Percentiles rank a stretch among this genome's conserved stretches.
Evolutionary conservation across 1,140 invertebrate species (phyloP).

Genomic region (Lasioglossum baleicum): DNA sequence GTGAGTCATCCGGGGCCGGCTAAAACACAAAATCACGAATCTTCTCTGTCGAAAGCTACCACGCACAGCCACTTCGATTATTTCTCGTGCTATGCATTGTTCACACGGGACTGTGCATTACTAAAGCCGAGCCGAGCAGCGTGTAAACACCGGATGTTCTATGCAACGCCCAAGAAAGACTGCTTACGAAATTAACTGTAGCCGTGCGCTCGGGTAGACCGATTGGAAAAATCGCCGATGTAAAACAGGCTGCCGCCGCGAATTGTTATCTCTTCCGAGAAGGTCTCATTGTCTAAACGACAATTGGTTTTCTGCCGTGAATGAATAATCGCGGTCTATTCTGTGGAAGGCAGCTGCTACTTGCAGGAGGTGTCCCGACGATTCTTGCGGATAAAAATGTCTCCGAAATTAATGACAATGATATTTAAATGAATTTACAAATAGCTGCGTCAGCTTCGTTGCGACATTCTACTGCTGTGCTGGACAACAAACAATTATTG

Average conservation of each 20-base stretch:
- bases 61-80: neutral
- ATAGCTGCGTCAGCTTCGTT: too few species aligned
- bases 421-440: too few species aligned
- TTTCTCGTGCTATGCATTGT: conserved; percentile 15
- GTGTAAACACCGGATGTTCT: conserved; percentile 36
- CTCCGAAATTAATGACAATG: too few species aligned
- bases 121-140: conserved; percentile 15
- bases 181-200: conserved; percentile 22
- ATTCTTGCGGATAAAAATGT: too few species aligned
- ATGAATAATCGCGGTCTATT: neutral
- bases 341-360: neutral
- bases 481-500: too few species aligned
- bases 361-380: too few species aligned
- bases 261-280: neutral
- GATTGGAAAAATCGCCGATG: conserved; percentile 9
- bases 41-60: neutral
- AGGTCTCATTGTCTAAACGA: neutral
- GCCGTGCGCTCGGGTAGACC: neutral
- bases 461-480: too few species aligned
- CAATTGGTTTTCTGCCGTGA: neutral
- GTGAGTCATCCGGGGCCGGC: neutral
- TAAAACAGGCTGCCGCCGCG: neutral
- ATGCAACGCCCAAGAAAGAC: conserved; percentile 28
- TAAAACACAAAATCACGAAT: neutral
- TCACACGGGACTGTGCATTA: neutral